Conservation (phyloP, 2,888 invertebrate genomes). For the Alloscopus bannaensis region DNA sequence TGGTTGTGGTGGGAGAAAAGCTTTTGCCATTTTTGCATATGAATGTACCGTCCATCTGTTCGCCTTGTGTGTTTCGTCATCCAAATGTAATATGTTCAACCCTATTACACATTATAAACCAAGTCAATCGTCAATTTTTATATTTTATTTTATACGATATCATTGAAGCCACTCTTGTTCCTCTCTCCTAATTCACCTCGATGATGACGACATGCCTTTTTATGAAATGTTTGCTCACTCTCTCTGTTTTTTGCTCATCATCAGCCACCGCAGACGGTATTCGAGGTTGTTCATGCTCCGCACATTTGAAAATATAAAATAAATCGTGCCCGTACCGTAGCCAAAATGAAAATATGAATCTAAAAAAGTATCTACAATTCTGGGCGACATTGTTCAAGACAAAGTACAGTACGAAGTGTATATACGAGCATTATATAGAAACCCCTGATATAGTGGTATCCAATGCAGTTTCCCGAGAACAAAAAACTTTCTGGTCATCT, state of each 20-base stretch:
- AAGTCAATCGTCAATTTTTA: conserved; percentile 56
- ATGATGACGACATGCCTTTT: conserved; percentile 37
- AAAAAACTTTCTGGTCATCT: conserved; percentile 46
- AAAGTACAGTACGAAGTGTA: no score
- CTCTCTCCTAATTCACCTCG: conserved; percentile 51
- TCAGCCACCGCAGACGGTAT: conserved; percentile 29
- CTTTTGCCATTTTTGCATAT: conserved; percentile 71
- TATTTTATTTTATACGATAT: conserved; percentile 32
- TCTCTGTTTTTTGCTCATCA: conserved; percentile 58
- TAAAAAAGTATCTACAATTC: no score
- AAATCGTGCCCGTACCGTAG: no score
- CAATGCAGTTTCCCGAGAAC: no score
- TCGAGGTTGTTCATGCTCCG: no score
- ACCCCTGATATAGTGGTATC: no score
- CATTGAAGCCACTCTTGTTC: conserved; percentile 44
- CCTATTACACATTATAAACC: conserved; percentile 55
- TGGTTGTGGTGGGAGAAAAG: no score
- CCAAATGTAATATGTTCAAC: conserved; percentile 56
- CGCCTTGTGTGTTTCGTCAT: conserved; percentile 63
- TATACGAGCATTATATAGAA: no score
- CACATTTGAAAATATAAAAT: no score
- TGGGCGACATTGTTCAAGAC: no score
- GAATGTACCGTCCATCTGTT: conserved; percentile 73
- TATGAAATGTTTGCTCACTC: conserved; percentile 33
- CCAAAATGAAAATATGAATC: no score